phyloP scores from a whole-genome alignment of 2,113 vertebrate species.

The Leucopternis melanops region DNA sequence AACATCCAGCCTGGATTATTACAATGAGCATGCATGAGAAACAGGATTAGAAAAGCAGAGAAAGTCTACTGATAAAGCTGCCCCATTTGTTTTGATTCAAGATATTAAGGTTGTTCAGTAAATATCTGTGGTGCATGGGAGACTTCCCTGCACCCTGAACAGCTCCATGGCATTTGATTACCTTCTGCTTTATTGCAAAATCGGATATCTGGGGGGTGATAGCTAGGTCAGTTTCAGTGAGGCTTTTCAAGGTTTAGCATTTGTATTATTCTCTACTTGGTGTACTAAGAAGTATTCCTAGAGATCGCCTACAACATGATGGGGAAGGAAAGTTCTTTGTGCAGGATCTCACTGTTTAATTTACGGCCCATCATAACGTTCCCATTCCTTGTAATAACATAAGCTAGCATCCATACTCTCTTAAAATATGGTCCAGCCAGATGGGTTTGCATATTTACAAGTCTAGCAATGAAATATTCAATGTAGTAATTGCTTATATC shows the following conservation, averaged over 20 bases:
- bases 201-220: not conserved
- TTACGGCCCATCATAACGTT: not conserved
- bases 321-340: not conserved
- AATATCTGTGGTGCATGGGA: not conserved
- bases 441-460: conserved; percentile 34
- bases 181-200: not conserved
- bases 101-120: not conserved
- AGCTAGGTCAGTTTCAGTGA: not conserved
- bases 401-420: not conserved
- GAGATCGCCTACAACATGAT: accelerated
- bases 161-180: not conserved
- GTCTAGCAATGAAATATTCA: conserved; percentile 17
- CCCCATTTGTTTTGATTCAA: conserved; percentile 43
- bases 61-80: conserved; percentile 45
- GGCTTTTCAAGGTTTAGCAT: not conserved
- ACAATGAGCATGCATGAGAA: conserved; percentile 48
- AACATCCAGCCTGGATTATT: conserved; percentile 41
- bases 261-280: not conserved
- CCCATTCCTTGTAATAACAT: not conserved
- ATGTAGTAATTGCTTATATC: not conserved
- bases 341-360: not conserved
- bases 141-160: not conserved
- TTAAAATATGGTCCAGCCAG: not conserved
- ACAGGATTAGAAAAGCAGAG: conserved; percentile 37
- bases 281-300: not conserved